Evolutionary conservation across 1,140 invertebrate species (phyloP), one percentile per base, ranked within the genome.

Genomic region (Lineus longissimus): DNA sequence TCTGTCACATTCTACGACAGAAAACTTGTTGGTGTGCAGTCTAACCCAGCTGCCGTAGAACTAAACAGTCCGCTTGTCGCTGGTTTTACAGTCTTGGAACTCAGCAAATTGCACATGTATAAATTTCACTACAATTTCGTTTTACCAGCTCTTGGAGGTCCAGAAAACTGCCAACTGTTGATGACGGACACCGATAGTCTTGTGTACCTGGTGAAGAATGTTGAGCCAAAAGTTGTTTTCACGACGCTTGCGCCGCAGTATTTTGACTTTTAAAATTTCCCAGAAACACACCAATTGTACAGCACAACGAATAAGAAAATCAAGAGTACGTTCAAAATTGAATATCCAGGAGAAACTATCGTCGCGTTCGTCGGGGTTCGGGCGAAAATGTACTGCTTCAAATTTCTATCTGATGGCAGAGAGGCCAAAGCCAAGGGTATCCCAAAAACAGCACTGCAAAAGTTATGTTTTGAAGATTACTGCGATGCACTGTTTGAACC

Each of bases 41-140:
- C n/a, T 6, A 51, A 51, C 4, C n/a, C n/a, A 4, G 47, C n/a
- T 9, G 6, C 25, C 47, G n/a, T 51, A 6, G 25, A 19, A 23
- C 47, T 51, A 6, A 4, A n/a, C 47, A 51, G 25, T 9, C 47
- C 47, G n/a, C 6, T 51, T n/a, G 47, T 27, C 6, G 47, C 25
- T 6, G 47, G 47, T 15, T 36, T 7, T 15, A 36, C 33, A 15
- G 33, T 27, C 6, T 19, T 51, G n/a, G 47, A 51, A n/a, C 9
- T 19, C 6, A 51, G 19, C 25, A 51, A 51, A n/a, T n/a, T 51
- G 6, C 47, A 51, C 47, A 51, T 51, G 47, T 51, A 51, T n/a
- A 51, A 51, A n/a, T 51, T 51, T n/a, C 47, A 51, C 25, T 19
- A 51, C 47, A 51, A 51, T n/a, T 51, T 7, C 47, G 25, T 51